phyloP scores from a whole-genome alignment of 2,888 invertebrate species.

The Zaprionus lineosus region DNA sequence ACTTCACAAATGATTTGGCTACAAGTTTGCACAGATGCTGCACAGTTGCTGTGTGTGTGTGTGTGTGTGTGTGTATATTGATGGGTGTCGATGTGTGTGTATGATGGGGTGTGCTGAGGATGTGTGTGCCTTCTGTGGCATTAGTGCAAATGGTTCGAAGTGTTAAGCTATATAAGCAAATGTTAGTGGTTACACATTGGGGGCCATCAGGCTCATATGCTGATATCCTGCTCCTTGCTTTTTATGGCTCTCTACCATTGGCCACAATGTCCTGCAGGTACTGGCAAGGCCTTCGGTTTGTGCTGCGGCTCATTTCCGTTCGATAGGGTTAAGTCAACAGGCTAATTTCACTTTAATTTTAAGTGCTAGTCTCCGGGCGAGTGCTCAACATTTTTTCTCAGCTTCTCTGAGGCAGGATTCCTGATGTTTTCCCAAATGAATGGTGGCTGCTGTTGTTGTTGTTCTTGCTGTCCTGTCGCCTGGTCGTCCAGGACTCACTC shows the following conservation, averaged over 20 bases:
- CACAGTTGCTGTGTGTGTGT: neutral
- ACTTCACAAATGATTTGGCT: constrained; percentile 69
- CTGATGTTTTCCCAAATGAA: constrained; percentile 31
- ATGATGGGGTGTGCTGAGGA: neutral
- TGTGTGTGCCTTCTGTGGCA: constrained; percentile 2
- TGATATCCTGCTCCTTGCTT: constrained; percentile 53
- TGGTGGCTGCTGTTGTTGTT: neutral
- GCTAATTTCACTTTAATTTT: constrained; percentile 58
- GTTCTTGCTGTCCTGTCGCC: neutral
- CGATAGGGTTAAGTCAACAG: constrained; percentile 56
- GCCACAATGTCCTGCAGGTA: too few species aligned
- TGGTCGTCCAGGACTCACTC: neutral
- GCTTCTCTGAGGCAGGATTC: constrained; percentile 14
- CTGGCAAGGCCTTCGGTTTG: constrained; percentile 15
- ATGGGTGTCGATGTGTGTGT: too few species aligned
- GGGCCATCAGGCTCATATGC: constrained; percentile 31
- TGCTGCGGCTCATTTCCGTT: constrained; percentile 61
- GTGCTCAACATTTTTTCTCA: constrained; percentile 9
- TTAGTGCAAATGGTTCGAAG: constrained; percentile 38
- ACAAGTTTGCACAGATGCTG: constrained; percentile 33
- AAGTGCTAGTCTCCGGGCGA: constrained; percentile 30
- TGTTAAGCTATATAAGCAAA: constrained; percentile 29
- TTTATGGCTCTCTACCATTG: constrained; percentile 28
- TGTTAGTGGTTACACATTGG: constrained; percentile 13
- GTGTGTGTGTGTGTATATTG: neutral